These are phyloP conservation scores for Zaprionus inermis DNA, from an alignment of 1,140 invertebrate species.

Conservation along the genomic window DNA sequence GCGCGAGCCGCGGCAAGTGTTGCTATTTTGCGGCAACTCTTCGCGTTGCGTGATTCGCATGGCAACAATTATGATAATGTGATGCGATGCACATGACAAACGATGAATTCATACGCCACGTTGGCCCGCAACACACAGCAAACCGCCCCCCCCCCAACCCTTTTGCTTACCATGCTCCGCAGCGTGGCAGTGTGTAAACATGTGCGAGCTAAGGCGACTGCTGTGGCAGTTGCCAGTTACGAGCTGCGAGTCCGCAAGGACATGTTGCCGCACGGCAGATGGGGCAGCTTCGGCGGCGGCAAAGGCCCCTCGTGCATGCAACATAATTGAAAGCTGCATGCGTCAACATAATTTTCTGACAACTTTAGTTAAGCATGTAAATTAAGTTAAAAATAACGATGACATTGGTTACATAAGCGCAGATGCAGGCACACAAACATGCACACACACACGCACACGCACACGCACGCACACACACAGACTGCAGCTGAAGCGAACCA, in stretches of 20 bases:
- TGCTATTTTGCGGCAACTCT: constrained; percentile 12
- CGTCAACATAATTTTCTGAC: constrained; percentile 82
- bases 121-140: constrained; percentile 38
- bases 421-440: constrained; percentile 54
- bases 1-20: not conserved
- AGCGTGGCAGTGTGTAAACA: constrained; percentile 13
- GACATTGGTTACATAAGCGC: constrained; percentile 81
- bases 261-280: constrained; percentile 12
- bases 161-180: not conserved
- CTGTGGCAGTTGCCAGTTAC: not conserved
- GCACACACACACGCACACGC: constrained; percentile 3
- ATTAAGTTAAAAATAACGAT: constrained; percentile 83
- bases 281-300: constrained; percentile 11
- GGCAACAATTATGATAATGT: constrained; percentile 73
- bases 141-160: not conserved
- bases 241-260: constrained; percentile 23
- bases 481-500: constrained; percentile 9
- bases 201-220: not conserved
- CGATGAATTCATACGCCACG: constrained; percentile 69
- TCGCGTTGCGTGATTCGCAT: constrained; percentile 37
- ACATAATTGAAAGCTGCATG: constrained; percentile 82
- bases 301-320: constrained; percentile 60
- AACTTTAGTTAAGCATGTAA: constrained; percentile 83
- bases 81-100: constrained; percentile 69
- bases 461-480: not conserved